phyloP scores from a whole-genome alignment of 1,140 invertebrate genomes.

The Neodiprion pinetum region DNA sequence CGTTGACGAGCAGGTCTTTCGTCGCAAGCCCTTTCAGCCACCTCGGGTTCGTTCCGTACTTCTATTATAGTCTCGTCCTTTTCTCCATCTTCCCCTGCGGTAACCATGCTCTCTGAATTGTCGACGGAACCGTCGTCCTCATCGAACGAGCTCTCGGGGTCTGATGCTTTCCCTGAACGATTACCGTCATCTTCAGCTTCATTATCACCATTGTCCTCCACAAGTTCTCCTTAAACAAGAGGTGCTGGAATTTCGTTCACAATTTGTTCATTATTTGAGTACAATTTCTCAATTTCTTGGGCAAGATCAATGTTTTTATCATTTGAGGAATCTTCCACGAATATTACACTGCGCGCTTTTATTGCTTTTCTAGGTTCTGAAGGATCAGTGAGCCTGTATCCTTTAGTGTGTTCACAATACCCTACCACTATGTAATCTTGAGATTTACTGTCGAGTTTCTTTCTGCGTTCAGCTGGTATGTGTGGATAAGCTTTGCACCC shows the following conservation, averaged over 20 bases:
- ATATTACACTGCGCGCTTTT: slow-evolving; percentile 18
- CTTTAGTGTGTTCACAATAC: slow-evolving; percentile 31
- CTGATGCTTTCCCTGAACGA: not conserved
- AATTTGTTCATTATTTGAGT: not conserved
- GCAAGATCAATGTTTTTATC: not conserved
- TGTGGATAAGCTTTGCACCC: slow-evolving; percentile 22
- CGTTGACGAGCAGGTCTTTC: not conserved
- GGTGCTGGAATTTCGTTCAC: not conserved
- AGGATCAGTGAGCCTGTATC: no score
- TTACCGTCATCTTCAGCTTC: not conserved
- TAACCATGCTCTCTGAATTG: not conserved
- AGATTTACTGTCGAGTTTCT: slow-evolving; percentile 15
- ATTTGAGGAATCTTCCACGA: slow-evolving; percentile 13
- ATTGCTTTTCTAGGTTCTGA: no score
- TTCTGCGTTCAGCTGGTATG: slow-evolving; percentile 2
- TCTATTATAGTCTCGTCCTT: not conserved
- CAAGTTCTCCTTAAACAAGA: not conserved
- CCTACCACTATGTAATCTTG: not conserved
- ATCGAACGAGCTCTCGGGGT: not conserved
- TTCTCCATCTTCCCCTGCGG: not conserved
- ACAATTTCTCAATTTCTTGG: slow-evolving; percentile 3
- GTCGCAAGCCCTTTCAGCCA: not conserved
- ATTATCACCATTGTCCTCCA: not conserved
- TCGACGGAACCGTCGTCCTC: not conserved
- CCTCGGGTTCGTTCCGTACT: not conserved